Percentiles rank a stretch among this genome's conserved stretches.
phyloP scores from a whole-genome alignment of 2,797 vertebrate genomes.

The Alexandromys oeconomus region DNA sequence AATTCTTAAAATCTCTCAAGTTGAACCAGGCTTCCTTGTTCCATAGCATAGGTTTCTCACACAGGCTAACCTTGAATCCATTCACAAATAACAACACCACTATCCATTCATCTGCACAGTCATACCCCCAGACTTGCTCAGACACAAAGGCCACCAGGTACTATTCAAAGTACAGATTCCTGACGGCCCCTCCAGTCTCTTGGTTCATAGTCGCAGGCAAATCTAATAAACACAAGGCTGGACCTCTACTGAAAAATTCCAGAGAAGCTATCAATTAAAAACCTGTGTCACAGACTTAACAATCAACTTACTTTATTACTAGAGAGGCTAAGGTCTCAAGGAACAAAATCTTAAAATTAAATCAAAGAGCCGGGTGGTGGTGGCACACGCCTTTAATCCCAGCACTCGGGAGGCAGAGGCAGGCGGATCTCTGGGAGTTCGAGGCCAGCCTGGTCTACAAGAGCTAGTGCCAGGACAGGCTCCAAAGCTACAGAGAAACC shows the following conservation, averaged over 20 bases:
- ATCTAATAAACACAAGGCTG: constrained; percentile 21
- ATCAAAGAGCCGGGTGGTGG: no score
- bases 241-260: background rate
- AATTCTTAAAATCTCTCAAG: constrained; percentile 38
- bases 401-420: no score
- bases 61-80: background rate
- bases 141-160: background rate
- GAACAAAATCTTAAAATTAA: constrained; percentile 28
- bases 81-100: background rate
- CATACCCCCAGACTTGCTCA: background rate
- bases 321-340: background rate
- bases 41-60: background rate
- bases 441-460: no score
- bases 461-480: no score
- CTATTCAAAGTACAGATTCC: constrained; percentile 15
- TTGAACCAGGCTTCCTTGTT: background rate
- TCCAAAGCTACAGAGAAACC: no score
- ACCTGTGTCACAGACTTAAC: background rate
- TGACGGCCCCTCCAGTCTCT: background rate
- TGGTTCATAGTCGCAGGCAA: background rate
- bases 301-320: background rate
- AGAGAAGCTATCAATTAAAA: background rate
- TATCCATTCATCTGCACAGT: background rate
- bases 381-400: no score
- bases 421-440: no score